These are phyloP conservation scores for Coregonus sp. DNA, from an alignment of 2,797 vertebrate genomes.

Conservation along the genomic window DNA sequence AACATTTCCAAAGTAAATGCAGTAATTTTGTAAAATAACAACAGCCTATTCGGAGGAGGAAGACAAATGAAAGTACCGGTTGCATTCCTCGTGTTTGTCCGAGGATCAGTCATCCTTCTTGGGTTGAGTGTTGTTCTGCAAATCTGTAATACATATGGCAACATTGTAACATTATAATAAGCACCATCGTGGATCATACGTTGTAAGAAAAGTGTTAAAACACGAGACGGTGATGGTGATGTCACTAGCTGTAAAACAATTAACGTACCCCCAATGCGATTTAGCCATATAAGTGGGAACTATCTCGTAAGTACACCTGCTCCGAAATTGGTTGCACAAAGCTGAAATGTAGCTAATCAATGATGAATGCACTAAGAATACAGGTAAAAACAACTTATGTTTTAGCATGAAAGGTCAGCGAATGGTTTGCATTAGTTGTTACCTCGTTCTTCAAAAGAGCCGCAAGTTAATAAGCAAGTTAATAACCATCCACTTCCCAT, in stretches of 20 bases:
- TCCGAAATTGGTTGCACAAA: background rate
- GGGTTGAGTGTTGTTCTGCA: background rate
- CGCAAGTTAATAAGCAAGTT: background rate
- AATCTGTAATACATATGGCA: background rate
- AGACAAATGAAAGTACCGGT: background rate
- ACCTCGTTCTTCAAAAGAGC: background rate
- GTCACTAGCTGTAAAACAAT: no score
- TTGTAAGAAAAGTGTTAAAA: background rate
- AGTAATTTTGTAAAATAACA: background rate
- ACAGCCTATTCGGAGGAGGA: background rate
- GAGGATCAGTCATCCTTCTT: background rate
- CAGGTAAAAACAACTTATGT: background rate
- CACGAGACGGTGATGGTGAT: no score
- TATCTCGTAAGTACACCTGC: background rate
- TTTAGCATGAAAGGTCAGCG: background rate
- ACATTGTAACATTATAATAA: slow-evolving; percentile 2
- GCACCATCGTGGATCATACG: background rate
- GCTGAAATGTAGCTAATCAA: background rate
- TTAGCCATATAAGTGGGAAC: background rate
- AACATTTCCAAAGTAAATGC: no score
- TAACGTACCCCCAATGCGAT: background rate
- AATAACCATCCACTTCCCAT: background rate
- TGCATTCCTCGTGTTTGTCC: background rate
- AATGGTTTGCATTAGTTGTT: slow-evolving; percentile 1
- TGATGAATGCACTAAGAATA: background rate